Evolutionary conservation across 2,797 vertebrate genomes (phyloP).

Genomic region (Threskiornis aethiopicus): DNA sequence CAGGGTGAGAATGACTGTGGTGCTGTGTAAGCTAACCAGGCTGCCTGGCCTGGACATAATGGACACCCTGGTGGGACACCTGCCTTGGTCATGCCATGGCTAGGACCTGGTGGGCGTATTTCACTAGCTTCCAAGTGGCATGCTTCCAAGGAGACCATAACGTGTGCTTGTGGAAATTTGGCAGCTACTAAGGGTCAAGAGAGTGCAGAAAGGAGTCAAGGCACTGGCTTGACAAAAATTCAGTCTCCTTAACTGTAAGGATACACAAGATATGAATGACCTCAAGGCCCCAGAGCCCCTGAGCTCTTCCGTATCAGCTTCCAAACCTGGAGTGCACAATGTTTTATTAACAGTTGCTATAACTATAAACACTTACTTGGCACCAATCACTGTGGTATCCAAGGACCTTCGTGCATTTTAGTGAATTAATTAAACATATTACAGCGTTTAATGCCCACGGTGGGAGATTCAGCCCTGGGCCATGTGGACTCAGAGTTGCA

Average conservation of each 20-base stretch:
- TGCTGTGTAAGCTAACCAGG: background rate
- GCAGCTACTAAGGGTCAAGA: background rate
- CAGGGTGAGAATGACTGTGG: background rate
- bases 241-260: background rate
- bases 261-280: background rate
- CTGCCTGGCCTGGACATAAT: background rate
- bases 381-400: background rate
- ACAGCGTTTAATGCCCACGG: background rate
- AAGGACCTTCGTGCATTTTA: background rate
- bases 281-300: background rate
- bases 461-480: conserved; percentile 5
- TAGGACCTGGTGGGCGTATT: background rate
- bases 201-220: background rate
- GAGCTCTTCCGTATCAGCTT: background rate
- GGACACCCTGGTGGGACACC: background rate
- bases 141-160: background rate
- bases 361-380: conserved; percentile 9
- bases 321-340: background rate
- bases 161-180: background rate
- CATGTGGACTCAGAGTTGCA: background rate
- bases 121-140: background rate
- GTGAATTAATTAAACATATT: conserved; percentile 23
- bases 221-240: background rate
- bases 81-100: background rate
- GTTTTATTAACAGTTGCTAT: conserved; percentile 17